Percentiles rank a stretch among this genome's conserved stretches.
Conservation (phyloP, 2,797 vertebrate genomes). For the Valencia hispanica region DNA sequence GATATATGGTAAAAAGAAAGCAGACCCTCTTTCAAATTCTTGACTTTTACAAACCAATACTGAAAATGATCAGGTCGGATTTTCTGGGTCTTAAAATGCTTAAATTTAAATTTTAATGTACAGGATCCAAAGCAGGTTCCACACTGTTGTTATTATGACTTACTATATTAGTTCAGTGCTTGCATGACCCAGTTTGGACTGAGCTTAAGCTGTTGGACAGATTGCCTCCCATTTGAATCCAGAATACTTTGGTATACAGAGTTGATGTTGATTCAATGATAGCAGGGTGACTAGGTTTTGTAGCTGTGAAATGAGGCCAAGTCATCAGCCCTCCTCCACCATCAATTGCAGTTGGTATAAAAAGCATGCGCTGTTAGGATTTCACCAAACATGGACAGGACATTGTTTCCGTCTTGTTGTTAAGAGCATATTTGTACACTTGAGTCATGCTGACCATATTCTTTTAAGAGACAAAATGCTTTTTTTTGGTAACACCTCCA, state of each 20-base stretch:
- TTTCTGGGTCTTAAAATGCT: background rate
- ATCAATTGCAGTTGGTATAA: background rate
- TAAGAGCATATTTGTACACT: background rate
- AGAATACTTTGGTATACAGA: background rate
- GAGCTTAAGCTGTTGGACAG: background rate
- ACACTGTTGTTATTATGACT: background rate
- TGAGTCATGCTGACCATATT: background rate
- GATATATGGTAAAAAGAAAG: background rate
- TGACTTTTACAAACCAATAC: background rate
- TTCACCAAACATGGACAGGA: slow-evolving; percentile 1
- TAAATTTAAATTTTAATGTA: background rate
- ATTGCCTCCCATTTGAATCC: background rate
- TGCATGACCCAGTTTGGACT: background rate
- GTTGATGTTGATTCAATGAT: background rate
- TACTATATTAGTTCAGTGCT: background rate
- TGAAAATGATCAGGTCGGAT: background rate
- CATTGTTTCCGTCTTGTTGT: background rate
- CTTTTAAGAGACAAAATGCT: background rate
- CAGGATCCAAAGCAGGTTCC: background rate
- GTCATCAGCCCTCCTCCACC: background rate
- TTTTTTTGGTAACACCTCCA: background rate
- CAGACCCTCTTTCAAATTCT: background rate
- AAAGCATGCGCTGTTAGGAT: background rate
- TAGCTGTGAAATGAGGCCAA: background rate
- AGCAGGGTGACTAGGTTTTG: background rate